Percentiles rank a stretch among this genome's conserved stretches.
Evolutionary conservation across 1,140 invertebrate genomes (phyloP).

Genomic region (Sarcophaga peregrina): DNA sequence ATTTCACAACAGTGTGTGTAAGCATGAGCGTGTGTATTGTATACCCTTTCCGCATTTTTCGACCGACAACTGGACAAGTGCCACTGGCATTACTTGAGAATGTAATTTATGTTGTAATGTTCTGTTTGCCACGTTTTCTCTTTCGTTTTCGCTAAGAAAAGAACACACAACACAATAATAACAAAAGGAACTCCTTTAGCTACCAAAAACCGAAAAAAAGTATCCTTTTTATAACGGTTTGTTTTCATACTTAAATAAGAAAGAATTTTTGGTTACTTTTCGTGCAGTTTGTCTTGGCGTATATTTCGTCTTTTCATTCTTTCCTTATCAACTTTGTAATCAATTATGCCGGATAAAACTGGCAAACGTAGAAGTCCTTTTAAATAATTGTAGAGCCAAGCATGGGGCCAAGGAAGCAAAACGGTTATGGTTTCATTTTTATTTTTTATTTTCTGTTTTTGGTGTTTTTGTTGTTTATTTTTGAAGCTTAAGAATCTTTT

Average conservation of each 20-base stretch:
- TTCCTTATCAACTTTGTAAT: not conserved
- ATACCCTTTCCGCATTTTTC: not conserved
- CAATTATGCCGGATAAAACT: not conserved
- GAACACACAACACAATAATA: not conserved
- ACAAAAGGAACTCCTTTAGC: slow-evolving; percentile 1
- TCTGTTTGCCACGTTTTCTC: not conserved
- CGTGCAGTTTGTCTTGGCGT: not conserved
- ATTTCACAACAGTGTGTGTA: not conserved
- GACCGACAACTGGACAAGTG: not conserved
- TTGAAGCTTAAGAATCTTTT: no score
- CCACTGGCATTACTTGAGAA: slow-evolving; percentile 18
- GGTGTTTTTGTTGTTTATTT: no score
- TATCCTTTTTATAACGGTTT: slow-evolving; percentile 5
- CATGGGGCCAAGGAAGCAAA: no score
- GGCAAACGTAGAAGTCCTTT: not conserved
- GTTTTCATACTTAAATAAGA: not conserved
- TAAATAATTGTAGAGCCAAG: not conserved
- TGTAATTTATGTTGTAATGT: slow-evolving; percentile 23
- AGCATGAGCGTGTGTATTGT: not conserved
- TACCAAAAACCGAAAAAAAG: not conserved
- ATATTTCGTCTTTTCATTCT: not conserved
- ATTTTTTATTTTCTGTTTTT: no score
- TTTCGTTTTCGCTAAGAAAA: not conserved
- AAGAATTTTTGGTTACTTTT: not conserved
- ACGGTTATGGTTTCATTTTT: no score